Percentiles rank a stretch among this genome's conserved stretches.
phyloP scores from a whole-genome alignment of 1,140 invertebrate genomes.

The Bombyx mori region DNA sequence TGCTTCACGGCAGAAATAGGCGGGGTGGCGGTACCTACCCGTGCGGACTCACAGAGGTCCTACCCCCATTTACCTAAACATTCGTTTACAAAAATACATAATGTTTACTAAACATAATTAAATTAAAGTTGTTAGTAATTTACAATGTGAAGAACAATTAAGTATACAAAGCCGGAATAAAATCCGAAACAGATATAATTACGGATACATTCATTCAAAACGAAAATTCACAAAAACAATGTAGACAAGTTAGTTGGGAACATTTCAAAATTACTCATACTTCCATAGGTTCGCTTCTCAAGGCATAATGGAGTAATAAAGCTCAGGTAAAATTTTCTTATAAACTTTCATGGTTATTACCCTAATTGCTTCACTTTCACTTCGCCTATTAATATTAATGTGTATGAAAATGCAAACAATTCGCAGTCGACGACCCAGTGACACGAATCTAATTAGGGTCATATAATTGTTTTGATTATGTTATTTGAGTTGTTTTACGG shows the following conservation, averaged over 20 bases:
- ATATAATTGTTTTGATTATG: neutral
- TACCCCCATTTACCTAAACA: too few relatives aligned
- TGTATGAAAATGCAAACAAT: slow-evolving; percentile 4
- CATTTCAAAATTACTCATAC: neutral
- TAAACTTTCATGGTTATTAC: slow-evolving; percentile 12
- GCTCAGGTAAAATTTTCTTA: slow-evolving; percentile 8
- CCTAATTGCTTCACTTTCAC: slow-evolving; percentile 20
- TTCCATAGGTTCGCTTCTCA: slow-evolving; percentile 8
- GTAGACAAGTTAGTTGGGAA: slow-evolving; percentile 3
- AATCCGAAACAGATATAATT: too few relatives aligned
- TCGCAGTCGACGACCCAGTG: slow-evolving; percentile 9
- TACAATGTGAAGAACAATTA: too few relatives aligned
- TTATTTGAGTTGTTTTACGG: neutral
- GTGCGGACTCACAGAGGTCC: too few relatives aligned
- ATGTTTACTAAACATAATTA: too few relatives aligned
- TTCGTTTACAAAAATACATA: too few relatives aligned
- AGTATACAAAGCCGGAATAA: too few relatives aligned
- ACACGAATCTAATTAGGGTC: slow-evolving; percentile 1
- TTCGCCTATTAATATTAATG: slow-evolving; percentile 14
- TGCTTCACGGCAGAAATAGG: too few relatives aligned
- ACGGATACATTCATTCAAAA: too few relatives aligned
- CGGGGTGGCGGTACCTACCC: too few relatives aligned
- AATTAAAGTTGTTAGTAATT: too few relatives aligned
- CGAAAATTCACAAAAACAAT: too few relatives aligned
- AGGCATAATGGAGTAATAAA: slow-evolving; percentile 14